A percentile compares a stretch with the other conserved stretches of the same genome.
Conservation (phyloP, 2,797 vertebrate genomes). For the Intellagama lesueurii region DNA sequence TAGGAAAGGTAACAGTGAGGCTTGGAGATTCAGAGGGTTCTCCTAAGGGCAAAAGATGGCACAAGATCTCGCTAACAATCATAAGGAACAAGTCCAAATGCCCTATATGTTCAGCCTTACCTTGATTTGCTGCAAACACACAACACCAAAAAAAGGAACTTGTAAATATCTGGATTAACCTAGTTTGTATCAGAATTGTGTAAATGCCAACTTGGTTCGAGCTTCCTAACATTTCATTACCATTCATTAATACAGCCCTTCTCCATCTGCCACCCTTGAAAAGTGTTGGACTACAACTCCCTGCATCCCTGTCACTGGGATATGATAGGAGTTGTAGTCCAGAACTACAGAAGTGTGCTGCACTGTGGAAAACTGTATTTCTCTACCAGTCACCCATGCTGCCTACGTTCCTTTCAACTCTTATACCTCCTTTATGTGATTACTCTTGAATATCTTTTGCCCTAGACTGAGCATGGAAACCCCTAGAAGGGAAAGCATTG, state of each 20-base stretch:
- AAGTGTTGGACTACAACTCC: neutral
- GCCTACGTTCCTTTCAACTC: neutral
- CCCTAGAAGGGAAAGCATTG: neutral
- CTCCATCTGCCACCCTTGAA: neutral
- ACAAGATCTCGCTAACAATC: neutral
- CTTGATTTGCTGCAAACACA: neutral
- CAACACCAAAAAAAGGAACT: slow-evolving; percentile 11
- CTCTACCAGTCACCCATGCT: too few species aligned
- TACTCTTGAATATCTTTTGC: neutral
- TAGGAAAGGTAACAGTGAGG: slow-evolving; percentile 28
- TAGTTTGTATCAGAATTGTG: neutral
- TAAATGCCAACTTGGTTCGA: neutral
- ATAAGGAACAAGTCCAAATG: neutral
- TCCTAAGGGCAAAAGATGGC: neutral
- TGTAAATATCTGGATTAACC: rapidly evolving
- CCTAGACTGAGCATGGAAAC: neutral
- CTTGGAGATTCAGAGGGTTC: slow-evolving; percentile 17
- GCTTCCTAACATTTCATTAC: neutral
- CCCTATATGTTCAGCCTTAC: neutral
- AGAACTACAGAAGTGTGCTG: too few species aligned
- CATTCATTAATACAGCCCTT: neutral
- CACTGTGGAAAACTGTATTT: too few species aligned
- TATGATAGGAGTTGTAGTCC: too few species aligned
- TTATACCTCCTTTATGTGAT: neutral
- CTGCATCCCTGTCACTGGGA: too few species aligned